These are phyloP conservation scores for Netelia melanura DNA, from an alignment of 2,888 invertebrate species.

Conservation along the genomic window DNA sequence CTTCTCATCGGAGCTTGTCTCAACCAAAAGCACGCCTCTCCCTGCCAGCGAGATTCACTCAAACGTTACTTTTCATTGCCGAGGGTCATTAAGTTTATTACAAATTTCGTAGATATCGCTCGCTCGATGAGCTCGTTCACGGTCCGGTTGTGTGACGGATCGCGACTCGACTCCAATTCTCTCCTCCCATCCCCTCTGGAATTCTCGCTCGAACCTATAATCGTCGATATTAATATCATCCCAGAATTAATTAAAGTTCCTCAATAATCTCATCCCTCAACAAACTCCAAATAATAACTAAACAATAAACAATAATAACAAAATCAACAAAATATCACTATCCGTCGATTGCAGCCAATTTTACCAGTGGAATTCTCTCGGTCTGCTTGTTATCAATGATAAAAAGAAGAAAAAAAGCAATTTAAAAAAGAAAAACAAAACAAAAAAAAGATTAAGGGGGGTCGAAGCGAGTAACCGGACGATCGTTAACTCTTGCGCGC, in stretches of 20 bases:
- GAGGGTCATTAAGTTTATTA: conserved; percentile 84
- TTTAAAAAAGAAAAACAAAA: background rate
- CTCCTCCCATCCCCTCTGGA: conserved; percentile 51
- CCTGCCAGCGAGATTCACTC: conserved; percentile 75
- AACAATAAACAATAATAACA: background rate
- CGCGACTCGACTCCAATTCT: conserved; percentile 49
- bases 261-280: background rate
- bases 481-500: conserved; percentile 80
- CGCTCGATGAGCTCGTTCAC: conserved; percentile 67
- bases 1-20: background rate
- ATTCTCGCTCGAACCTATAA: conserved; percentile 67
- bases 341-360: background rate
- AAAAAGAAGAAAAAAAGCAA: conserved; percentile 4
- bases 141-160: conserved; percentile 70
- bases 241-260: conserved; percentile 69
- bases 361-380: conserved; percentile 10
- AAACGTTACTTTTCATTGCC: conserved; percentile 84
- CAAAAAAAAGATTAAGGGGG: conserved; percentile 61
- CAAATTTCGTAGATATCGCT: conserved; percentile 79
- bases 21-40: conserved; percentile 35
- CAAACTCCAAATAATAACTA: background rate
- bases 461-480: conserved; percentile 68
- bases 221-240: conserved; percentile 65
- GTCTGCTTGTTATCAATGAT: conserved; percentile 32
- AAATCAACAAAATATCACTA: background rate